Evolutionary conservation across 2,797 vertebrate species (phyloP).

Genomic region (Syndactyla subalaris): DNA sequence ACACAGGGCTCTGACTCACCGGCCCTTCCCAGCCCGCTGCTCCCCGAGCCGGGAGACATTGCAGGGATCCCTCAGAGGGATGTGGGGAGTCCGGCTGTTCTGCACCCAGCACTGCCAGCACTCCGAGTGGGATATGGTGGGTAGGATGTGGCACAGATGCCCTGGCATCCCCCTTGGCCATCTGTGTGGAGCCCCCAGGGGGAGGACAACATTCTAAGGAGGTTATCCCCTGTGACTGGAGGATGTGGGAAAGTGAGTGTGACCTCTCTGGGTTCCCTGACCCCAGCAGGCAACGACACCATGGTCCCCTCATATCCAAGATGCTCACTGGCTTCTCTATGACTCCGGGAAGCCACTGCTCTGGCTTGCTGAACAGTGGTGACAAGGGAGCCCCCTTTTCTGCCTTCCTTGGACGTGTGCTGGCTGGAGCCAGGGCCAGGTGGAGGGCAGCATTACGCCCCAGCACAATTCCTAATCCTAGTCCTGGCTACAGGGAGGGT

Average conservation of each 20-base stretch:
- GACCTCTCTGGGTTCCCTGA: not conserved
- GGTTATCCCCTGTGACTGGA: not conserved
- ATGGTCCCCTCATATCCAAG: not conserved
- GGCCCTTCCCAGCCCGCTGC: not conserved
- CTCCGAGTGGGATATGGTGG: not conserved
- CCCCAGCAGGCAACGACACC: not conserved
- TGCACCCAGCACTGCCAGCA: not conserved
- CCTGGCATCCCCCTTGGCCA: accelerated
- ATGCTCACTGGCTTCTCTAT: not conserved
- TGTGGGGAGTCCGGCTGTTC: not conserved
- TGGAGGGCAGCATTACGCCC: not conserved
- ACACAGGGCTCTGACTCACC: slow-evolving; percentile 59
- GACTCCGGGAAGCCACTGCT: not conserved
- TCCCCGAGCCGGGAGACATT: not conserved
- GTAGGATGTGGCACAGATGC: not conserved
- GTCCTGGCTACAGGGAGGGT: not conserved
- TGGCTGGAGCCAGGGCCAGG: not conserved
- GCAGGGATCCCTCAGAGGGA: not conserved
- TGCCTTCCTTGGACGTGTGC: not conserved
- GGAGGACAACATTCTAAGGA: not conserved
- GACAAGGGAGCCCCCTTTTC: not conserved
- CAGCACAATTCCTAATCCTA: not conserved
- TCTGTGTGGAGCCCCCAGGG: not conserved
- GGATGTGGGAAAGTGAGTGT: not conserved
- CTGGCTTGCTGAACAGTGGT: accelerated